A percentile compares a stretch with the other conserved stretches of the same genome.
These are phyloP conservation scores for Thunnus albacares DNA, from an alignment of 2,797 vertebrate species.

Conservation along the genomic window DNA sequence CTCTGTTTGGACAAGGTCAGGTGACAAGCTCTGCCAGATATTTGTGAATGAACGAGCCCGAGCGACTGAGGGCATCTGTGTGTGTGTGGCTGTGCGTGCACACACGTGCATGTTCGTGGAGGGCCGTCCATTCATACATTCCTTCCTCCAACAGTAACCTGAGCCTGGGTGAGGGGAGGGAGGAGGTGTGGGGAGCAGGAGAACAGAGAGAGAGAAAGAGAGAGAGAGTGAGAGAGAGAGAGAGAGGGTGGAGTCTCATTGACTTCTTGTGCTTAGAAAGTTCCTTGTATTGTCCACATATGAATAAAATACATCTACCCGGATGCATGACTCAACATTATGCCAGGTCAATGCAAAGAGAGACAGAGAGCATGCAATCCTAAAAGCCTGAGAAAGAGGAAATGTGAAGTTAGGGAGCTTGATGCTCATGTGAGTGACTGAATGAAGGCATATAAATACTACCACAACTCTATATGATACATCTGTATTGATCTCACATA, in stretches of 20 bases:
- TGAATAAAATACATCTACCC: slow-evolving; percentile 18
- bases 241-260: slow-evolving; percentile 25
- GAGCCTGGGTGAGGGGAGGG: slow-evolving; percentile 60
- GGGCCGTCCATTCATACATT: slow-evolving; percentile 83
- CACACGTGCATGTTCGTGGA: slow-evolving; percentile 29
- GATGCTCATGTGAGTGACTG: not conserved
- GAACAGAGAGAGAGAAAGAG: slow-evolving; percentile 10
- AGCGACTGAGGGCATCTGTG: slow-evolving; percentile 27
- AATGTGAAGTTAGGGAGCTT: not conserved
- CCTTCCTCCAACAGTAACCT: slow-evolving; percentile 77
- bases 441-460: not conserved
- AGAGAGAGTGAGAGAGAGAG: not conserved
- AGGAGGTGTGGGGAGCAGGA: slow-evolving; percentile 26
- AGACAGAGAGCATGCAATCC: not conserved
- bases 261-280: slow-evolving; percentile 27
- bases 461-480: not conserved
- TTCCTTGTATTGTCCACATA: slow-evolving; percentile 9
- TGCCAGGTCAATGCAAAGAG: slow-evolving; percentile 1
- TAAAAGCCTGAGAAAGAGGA: not conserved
- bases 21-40: slow-evolving; percentile 80
- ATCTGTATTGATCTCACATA: not conserved
- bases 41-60: slow-evolving; percentile 84
- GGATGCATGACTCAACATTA: slow-evolving; percentile 15
- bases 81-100: slow-evolving; percentile 2
- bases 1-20: slow-evolving; percentile 82